Evolutionary conservation across 2,113 vertebrate species (phyloP).

Genomic region (Pseudorhombus dupliciocellatus): DNA sequence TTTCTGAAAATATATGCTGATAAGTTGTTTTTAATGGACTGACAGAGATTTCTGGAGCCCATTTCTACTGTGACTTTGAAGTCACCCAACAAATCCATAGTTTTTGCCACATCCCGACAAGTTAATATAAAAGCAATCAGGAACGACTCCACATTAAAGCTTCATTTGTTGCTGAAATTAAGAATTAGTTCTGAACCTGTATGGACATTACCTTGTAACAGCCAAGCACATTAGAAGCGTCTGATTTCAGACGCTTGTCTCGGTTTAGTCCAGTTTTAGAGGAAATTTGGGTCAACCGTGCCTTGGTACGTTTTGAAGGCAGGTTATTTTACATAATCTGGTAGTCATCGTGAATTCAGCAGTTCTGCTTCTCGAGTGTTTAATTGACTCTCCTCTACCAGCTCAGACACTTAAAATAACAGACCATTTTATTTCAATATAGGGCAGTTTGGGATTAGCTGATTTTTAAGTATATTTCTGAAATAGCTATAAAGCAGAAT

Average conservation of each 20-base stretch:
- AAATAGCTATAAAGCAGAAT: neutral
- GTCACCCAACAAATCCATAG: neutral
- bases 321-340: constrained; percentile 1
- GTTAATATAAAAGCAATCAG: constrained; percentile 1
- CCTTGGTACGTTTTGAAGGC: neutral
- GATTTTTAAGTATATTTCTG: neutral
- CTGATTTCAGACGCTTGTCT: neutral
- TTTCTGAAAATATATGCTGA: neutral
- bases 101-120: neutral
- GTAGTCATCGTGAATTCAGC: neutral
- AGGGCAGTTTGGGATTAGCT: neutral
- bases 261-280: neutral
- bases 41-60: neutral
- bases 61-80: neutral
- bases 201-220: neutral
- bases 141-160: neutral
- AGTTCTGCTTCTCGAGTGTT: neutral
- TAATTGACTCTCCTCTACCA: neutral
- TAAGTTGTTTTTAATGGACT: neutral
- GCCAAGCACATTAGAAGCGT: neutral
- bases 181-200: neutral
- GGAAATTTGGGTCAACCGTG: neutral
- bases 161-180: constrained; percentile 1
- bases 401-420: neutral
- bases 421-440: neutral